A percentile compares a stretch with the other conserved stretches of the same genome.
These are phyloP conservation scores for Myotis davidii DNA, from an alignment of 2,113 vertebrate genomes.

Conservation along the genomic window DNA sequence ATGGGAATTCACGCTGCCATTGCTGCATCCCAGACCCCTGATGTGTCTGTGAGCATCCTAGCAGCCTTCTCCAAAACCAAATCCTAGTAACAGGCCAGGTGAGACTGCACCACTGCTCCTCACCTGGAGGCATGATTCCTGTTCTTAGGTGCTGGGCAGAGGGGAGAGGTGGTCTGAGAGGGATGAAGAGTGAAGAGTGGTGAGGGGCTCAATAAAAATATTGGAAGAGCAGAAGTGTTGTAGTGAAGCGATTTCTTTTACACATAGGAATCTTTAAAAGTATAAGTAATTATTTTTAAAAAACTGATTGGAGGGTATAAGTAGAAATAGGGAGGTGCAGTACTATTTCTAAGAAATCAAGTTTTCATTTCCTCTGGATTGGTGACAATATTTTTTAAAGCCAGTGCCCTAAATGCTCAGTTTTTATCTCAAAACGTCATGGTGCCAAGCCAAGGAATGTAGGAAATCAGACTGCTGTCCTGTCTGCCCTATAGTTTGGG, in stretches of 20 bases:
- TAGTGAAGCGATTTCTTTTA: neutral
- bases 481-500: neutral
- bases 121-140: slow-evolving; percentile 60
- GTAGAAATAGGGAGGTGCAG: slow-evolving; percentile 29
- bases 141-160: slow-evolving; percentile 76
- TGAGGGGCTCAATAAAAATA: slow-evolving; percentile 41
- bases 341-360: slow-evolving; percentile 53
- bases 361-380: slow-evolving; percentile 53
- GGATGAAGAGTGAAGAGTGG: slow-evolving; percentile 54
- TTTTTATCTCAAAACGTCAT: slow-evolving; percentile 55
- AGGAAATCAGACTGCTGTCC: neutral
- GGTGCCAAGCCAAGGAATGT: slow-evolving; percentile 3
- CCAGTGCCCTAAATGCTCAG: slow-evolving; percentile 49
- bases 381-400: slow-evolving; percentile 49
- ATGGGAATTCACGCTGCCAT: slow-evolving; percentile 90
- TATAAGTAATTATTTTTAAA: neutral
- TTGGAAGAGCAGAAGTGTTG: slow-evolving; percentile 30
- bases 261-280: slow-evolving; percentile 5
- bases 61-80: slow-evolving; percentile 94
- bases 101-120: slow-evolving; percentile 80
- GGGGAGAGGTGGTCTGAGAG: slow-evolving; percentile 59
- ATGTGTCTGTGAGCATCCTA: slow-evolving; percentile 95
- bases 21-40: slow-evolving; percentile 91
- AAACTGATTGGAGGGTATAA: neutral
- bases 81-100: slow-evolving; percentile 86